These are phyloP conservation scores for Netelia inedita DNA, from an alignment of 2,888 invertebrate species.

Conservation along the genomic window DNA sequence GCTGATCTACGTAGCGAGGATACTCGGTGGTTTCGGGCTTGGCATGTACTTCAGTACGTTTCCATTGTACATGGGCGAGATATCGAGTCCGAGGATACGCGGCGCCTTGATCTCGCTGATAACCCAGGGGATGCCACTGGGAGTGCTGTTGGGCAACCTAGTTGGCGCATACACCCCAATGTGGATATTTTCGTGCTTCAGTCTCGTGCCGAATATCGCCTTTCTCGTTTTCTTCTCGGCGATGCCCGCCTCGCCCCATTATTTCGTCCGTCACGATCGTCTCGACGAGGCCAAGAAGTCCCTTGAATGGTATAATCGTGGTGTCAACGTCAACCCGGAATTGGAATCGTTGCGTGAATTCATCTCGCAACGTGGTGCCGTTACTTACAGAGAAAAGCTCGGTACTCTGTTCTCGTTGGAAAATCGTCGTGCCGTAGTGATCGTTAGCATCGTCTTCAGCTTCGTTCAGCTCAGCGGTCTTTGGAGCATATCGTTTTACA, in stretches of 20 bases:
- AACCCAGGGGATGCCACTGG: conserved; percentile 77
- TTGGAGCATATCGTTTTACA: conserved; percentile 73
- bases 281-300: conserved; percentile 72
- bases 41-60: conserved; percentile 77
- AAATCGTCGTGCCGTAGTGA: conserved; percentile 70
- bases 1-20: conserved; percentile 71
- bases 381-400: conserved; percentile 60
- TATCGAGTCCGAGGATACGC: conserved; percentile 76
- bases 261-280: conserved; percentile 69
- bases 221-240: conserved; percentile 75
- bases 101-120: conserved; percentile 76
- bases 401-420: conserved; percentile 60
- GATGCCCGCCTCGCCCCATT: conserved; percentile 80
- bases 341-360: conserved; percentile 72
- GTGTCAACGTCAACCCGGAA: conserved; percentile 70
- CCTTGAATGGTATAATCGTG: conserved; percentile 75
- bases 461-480: conserved; percentile 78
- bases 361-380: conserved; percentile 58
- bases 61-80: conserved; percentile 78
- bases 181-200: conserved; percentile 75
- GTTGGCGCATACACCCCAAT: conserved; percentile 79
- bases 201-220: conserved; percentile 74
- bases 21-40: conserved; percentile 70
- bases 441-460: conserved; percentile 72
- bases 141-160: conserved; percentile 77